Base-by-base conservation (phyloP, 2,888 invertebrate genomes). In the Thelaira solivaga region DNA sequence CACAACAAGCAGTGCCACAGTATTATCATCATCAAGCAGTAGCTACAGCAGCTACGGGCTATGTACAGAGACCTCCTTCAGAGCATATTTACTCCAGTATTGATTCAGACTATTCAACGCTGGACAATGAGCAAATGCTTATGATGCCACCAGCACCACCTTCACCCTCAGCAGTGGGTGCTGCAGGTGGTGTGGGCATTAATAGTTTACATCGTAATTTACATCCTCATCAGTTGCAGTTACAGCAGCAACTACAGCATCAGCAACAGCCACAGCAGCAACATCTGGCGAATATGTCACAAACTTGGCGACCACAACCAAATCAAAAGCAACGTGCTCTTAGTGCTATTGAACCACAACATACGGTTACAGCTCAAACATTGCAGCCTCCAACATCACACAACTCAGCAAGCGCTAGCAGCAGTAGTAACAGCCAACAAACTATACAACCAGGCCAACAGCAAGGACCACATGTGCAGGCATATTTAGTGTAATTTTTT, bases 31-130 rank as follows among this genome's bases (percentile, higher is more conserved):
- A 81, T 90, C 81, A 85, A 83, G 29, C 26, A 8, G 84, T 71
- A 8, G 72, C 73, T 1, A 65, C 68, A 3, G 72, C 67, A n/a
- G n/a, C n/a, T n/a, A n/a, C n/a, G 10, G 87, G 84, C 91, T 78
- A 65, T 36, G 64, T 53, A 11, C 78, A 77, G 57, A 67, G 95
- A 86, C 95, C 95, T 65, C 92, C 95, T 83, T 95, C 95, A 84
- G 96, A 96, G 90, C 96, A 96, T 88, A 96, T 96, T 85, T 96
- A 96, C 88, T 95, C 95, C 68, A 95, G 95, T 86, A 96, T 96
- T 89, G 96, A 96, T 89, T 95, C 95, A 80, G 95, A 96, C 89
- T 95, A 95, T 86, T 88, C 89, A 65, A 89, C 89, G 78, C 84
- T 89, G 82, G 89, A 89, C 81, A 89, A 88, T 76, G 88, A 88